phyloP scores from a whole-genome alignment of 1,140 invertebrate genomes.

The Drosophila sp. region DNA sequence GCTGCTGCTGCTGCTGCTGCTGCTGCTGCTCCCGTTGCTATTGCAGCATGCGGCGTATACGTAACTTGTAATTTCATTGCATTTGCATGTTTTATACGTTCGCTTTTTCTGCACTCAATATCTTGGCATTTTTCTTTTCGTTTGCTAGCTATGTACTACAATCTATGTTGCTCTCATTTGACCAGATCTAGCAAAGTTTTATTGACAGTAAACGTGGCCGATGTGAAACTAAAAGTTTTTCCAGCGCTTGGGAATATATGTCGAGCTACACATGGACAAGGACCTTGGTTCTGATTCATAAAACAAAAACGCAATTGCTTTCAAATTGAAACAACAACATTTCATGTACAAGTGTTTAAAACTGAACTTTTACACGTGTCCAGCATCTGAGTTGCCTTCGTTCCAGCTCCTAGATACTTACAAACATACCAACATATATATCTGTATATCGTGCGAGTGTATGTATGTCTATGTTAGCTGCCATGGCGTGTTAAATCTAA shows the following conservation, averaged over 20 bases:
- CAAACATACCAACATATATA: too few relatives aligned
- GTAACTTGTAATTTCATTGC: conserved; percentile 82
- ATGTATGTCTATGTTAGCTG: conserved; percentile 4
- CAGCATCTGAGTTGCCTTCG: conserved; percentile 60
- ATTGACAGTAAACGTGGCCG: conserved; percentile 81
- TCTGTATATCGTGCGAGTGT: not conserved
- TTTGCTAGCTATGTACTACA: conserved; percentile 49
- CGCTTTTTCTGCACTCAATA: not conserved
- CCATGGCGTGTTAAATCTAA: conserved; percentile 9
- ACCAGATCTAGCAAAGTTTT: conserved; percentile 73
- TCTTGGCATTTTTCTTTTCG: conserved; percentile 14
- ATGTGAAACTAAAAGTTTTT: conserved; percentile 75
- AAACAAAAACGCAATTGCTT: conserved; percentile 65
- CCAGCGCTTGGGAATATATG: conserved; percentile 65
- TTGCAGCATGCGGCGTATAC: conserved; percentile 73
- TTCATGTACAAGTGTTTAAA: conserved; percentile 79
- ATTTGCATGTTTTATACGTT: conserved; percentile 76
- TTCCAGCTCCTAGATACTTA: conserved; percentile 7
- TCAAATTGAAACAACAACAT: conserved; percentile 57
- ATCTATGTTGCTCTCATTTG: conserved; percentile 61
- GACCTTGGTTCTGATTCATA: conserved; percentile 65
- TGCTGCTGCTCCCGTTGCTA: conserved; percentile 7
- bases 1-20: conserved; percentile 18
- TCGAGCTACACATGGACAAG: conserved; percentile 38
- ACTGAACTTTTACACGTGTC: conserved; percentile 78